Base-by-base conservation (phyloP, 2,113 vertebrate species). In the Oceanodroma tethys region DNA sequence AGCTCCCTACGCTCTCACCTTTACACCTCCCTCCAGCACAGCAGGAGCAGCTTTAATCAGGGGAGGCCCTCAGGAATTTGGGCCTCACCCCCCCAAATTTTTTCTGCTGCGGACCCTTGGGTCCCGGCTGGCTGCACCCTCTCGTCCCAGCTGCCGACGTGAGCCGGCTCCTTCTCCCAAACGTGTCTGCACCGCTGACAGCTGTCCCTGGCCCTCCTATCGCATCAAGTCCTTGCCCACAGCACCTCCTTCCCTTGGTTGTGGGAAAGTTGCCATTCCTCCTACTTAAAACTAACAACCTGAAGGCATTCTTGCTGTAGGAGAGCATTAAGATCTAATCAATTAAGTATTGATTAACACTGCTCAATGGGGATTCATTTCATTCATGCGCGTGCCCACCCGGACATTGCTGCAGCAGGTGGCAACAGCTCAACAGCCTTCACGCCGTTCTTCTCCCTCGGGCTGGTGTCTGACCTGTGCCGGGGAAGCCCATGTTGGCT, bases 371-470 rank as follows among this genome's bases (percentile, higher is more conserved):
- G n/a, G 32, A 70, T 38, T 76, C 1, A 3, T 16, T 62, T 48
- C 23, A 36, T n/a, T 66, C 3, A 10, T 29, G 18, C 7, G 3
- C 1, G 5, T 40, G 48, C 43, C 66, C 78, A 68, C 81, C 27
- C 0, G 1, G 45, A 68, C 13, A 2, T 2, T 4, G 42, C 7
- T 68, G 47, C 62, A 34, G 4, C 45, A 62, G 29, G 52, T n/a
- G 25, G 30, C 16, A 50, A 40, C 18, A n/a, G 18, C 8, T 32
- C 16, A 3, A 50, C 40, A 55, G 47, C 22, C 25, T 60, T 66
- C 36, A 17, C 0, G 0, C 38, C 6, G 1, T 11, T 27, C 2
- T 21, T 55, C 19, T 21, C 62, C 42, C 53, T 48, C 0, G 0
- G 76, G 52, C 65, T 67, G 65, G 38, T 13, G 1, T 36, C 60